Base-by-base conservation (phyloP, 2,888 invertebrate species). In the Thereva nobilitata region DNA sequence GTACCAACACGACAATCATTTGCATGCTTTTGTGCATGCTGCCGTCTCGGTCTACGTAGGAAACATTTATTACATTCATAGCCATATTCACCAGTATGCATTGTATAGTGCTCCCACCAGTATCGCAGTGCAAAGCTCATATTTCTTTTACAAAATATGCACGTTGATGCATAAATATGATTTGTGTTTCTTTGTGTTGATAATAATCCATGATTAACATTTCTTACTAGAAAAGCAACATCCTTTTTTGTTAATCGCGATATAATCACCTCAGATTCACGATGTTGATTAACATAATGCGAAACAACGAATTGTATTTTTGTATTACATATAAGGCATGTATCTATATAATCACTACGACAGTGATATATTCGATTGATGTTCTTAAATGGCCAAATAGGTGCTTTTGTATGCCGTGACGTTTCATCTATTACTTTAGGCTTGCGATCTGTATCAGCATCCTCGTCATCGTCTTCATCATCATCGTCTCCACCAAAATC, bases 311-410 rank as follows among this genome's bases (percentile, higher is more conserved):
- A 73, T 7, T 72, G 70, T 2, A 73, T 68, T 52, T 64, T 72
- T 5, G 69, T 68, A 4, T 70, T 64, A 59, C 76, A 76, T 53
- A 75, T 69, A 0, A 74, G 68, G 57, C 76, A 76, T 7, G 65
- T 64, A 45, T 72, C 71, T 23, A 67, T 47, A 23, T 57, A 66
- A 55, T 66, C 47, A 44, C 71, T 68, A 5, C 69, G 71, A 42
- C 70, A 65, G 40, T 69, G 69, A 56, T 65, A 47, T 7, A 41
- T 50, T 41, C 41, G 55, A 56, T 65, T 56, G 23, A 40, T 65
- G 40, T 65, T 65, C 12, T 49, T 65, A 9, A 10, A 53, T 10
- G 44, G 9, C 9, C 5, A 4, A 4, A 41, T 34, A 7, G 12
- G 42, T 12, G 3, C 44, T 4, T 3, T 7, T 42, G 42, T 7